Conservation (phyloP, 2,888 invertebrate species). For the Phytoseiulus persimilis region DNA sequence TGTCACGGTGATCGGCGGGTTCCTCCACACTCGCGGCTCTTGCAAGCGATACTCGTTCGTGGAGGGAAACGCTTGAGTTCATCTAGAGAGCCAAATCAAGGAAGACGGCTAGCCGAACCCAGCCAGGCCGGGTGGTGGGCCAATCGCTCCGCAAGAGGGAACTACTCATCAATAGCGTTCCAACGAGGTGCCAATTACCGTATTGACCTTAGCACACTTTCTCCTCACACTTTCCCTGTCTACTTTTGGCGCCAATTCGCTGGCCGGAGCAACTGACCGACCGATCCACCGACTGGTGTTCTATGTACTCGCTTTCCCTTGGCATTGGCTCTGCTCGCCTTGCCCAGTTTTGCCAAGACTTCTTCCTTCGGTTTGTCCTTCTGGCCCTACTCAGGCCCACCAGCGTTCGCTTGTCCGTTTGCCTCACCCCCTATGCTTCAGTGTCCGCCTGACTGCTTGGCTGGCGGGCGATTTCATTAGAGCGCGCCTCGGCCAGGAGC, state of each 20-base stretch:
- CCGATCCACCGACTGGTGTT: no score
- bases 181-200: constrained; percentile 5
- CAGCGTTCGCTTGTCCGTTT: background rate
- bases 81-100: background rate
- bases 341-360: background rate
- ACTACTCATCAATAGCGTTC: background rate
- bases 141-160: background rate
- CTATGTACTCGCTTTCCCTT: background rate
- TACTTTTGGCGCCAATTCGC: background rate
- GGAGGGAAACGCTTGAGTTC: background rate
- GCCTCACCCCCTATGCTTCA: background rate
- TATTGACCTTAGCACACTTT: background rate
- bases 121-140: background rate
- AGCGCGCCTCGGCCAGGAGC: background rate
- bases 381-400: background rate
- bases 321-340: background rate
- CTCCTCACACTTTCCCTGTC: background rate
- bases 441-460: background rate
- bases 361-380: background rate
- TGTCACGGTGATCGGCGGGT: no score
- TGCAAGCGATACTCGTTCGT: no score
- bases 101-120: background rate
- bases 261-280: background rate
- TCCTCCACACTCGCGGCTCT: no score
- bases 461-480: background rate